Percentiles rank a stretch among this genome's conserved stretches.
phyloP scores from a whole-genome alignment of 1,140 invertebrate species.

The Diorhabda carinulata region DNA sequence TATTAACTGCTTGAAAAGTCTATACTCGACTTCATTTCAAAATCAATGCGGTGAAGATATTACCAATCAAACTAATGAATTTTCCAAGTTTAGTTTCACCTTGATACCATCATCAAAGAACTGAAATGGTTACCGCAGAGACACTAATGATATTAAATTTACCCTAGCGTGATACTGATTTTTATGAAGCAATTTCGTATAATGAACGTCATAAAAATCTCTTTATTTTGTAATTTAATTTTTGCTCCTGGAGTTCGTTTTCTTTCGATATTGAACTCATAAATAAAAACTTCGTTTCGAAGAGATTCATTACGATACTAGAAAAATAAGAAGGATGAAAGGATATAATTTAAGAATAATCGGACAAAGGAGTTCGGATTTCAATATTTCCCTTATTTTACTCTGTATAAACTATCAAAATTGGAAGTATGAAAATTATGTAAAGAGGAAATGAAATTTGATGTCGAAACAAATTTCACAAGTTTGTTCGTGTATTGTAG shows the following conservation, averaged over 20 bases:
- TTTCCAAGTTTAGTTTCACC: not conserved
- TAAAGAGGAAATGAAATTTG: not conserved
- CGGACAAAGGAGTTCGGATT: not conserved
- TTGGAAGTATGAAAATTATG: not conserved
- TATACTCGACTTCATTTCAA: not conserved
- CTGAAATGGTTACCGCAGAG: not conserved
- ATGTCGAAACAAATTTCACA: too few relatives aligned
- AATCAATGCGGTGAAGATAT: not conserved
- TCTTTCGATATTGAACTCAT: slow-evolving; percentile 6
- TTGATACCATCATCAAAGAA: slow-evolving; percentile 1
- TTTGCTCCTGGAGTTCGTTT: not conserved
- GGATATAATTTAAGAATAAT: not conserved
- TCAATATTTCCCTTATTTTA: not conserved
- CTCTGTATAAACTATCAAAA: not conserved
- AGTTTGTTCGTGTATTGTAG: too few relatives aligned
- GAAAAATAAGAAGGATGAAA: not conserved
- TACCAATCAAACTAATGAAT: slow-evolving; percentile 8
- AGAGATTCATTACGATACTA: not conserved
- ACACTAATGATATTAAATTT: slow-evolving; percentile 6
- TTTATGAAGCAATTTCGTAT: slow-evolving; percentile 10
- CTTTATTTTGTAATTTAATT: slow-evolving; percentile 11
- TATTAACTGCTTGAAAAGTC: not conserved
- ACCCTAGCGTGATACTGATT: slow-evolving; percentile 5
- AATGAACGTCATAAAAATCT: slow-evolving; percentile 11
- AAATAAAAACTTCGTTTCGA: slow-evolving; percentile 1